Evolutionary conservation across 2,797 vertebrate genomes (phyloP).

Genomic region (Psittacula echo): DNA sequence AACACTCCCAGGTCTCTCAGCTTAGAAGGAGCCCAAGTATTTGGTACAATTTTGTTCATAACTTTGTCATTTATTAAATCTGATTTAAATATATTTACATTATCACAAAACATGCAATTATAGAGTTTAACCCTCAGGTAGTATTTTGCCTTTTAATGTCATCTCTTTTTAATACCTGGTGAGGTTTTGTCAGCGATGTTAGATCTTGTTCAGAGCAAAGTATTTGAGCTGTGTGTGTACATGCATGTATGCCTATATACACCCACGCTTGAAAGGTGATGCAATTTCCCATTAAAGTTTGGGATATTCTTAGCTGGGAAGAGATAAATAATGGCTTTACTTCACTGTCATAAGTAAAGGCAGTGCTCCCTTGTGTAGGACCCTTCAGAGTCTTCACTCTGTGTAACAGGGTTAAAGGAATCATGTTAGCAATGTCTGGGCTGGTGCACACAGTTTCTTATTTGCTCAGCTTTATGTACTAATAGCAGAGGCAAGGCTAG

Average conservation of each 20-base stretch:
- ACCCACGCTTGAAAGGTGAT: constrained; percentile 46
- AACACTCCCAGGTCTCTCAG: neutral
- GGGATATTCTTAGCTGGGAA: constrained; percentile 24
- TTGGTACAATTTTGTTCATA: neutral
- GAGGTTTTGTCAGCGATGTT: neutral
- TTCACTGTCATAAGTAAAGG: neutral
- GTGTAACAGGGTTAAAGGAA: neutral
- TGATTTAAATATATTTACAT: neutral
- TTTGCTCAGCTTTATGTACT: neutral
- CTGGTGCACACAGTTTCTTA: neutral
- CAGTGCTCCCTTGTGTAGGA: neutral
- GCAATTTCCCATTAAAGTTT: constrained; percentile 34
- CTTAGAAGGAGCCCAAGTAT: neutral
- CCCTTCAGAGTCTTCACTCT: neutral
- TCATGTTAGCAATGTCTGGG: neutral
- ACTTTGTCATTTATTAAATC: neutral
- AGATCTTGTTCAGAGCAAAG: constrained; percentile 42
- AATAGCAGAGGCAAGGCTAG: neutral
- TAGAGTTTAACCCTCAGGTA: neutral
- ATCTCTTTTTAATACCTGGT: neutral
- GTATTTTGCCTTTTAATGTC: constrained; percentile 13
- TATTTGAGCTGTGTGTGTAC: constrained; percentile 39
- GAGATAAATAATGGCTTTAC: neutral
- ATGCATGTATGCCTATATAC: neutral
- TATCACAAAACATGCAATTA: neutral